Conservation (phyloP, 2,113 vertebrate species). For the Neoarius graeffei region DNA sequence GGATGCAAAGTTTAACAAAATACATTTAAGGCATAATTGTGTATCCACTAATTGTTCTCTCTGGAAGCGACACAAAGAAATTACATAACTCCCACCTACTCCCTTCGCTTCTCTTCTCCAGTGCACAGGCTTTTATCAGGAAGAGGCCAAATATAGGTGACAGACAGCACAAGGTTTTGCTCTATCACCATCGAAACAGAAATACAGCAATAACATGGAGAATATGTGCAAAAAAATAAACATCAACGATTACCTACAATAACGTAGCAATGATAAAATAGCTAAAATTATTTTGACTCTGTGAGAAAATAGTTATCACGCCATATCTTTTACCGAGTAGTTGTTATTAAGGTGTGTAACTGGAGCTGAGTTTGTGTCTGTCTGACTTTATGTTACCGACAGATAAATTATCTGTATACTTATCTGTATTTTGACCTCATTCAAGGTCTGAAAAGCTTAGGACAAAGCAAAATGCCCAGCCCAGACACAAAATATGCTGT, state of each 20-base stretch:
- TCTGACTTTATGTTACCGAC: not conserved
- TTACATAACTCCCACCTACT: constrained; percentile 49
- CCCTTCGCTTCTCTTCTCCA: constrained; percentile 28
- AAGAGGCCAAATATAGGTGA: constrained; percentile 56
- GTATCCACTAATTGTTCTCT: constrained; percentile 61
- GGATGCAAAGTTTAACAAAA: constrained; percentile 52
- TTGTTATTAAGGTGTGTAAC: not conserved
- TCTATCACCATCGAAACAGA: constrained; percentile 51
- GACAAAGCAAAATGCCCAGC: not conserved
- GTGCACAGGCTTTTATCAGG: constrained; percentile 44
- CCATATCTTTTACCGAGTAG: not conserved
- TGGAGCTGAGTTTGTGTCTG: not conserved
- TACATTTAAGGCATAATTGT: constrained; percentile 51
- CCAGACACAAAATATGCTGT: not conserved
- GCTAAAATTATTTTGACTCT: not conserved
- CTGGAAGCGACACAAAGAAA: constrained; percentile 63
- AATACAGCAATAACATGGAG: not conserved
- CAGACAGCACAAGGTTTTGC: constrained; percentile 28
- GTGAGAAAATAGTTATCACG: constrained; percentile 34
- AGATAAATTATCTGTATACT: not conserved
- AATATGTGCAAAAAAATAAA: constrained; percentile 38
- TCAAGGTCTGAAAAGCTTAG: not conserved
- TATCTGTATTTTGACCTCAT: not conserved
- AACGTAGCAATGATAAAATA: constrained; percentile 24
- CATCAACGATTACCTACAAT: constrained; percentile 33